These are phyloP conservation scores for Xiphydria camelus DNA, from an alignment of 2,888 invertebrate species.

Conservation along the genomic window DNA sequence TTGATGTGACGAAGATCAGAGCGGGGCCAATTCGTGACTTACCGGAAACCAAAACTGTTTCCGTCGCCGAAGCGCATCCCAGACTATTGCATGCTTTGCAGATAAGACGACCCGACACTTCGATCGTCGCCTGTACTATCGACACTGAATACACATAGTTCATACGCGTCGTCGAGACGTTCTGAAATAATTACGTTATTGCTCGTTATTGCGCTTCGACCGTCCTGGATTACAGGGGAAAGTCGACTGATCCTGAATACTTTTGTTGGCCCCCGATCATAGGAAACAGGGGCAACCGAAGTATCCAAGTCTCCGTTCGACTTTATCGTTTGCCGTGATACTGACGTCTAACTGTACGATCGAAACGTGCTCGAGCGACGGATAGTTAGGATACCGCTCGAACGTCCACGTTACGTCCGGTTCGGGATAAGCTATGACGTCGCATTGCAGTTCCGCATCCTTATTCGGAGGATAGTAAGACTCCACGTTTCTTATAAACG, in stretches of 20 bases:
- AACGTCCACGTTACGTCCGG: slow-evolving; percentile 64
- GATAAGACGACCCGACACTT: slow-evolving; percentile 44
- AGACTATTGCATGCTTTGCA: slow-evolving; percentile 51
- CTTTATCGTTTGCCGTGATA: too few species aligned
- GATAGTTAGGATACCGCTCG: slow-evolving; percentile 55
- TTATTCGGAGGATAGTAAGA: slow-evolving; percentile 58
- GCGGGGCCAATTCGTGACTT: slow-evolving; percentile 18
- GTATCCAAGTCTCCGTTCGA: too few species aligned
- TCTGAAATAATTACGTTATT: too few species aligned
- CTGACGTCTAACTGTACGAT: too few species aligned
- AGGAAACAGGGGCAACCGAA: too few species aligned
- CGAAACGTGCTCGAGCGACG: slow-evolving; percentile 37
- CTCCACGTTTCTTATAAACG: slow-evolving; percentile 46
- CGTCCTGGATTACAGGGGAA: too few species aligned
- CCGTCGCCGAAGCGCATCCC: slow-evolving; percentile 37
- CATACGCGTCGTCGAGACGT: too few species aligned
- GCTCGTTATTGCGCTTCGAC: too few species aligned
- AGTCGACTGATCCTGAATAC: too few species aligned
- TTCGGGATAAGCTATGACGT: slow-evolving; percentile 62
- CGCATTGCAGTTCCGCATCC: slow-evolving; percentile 59
- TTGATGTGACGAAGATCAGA: not conserved
- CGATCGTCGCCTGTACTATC: slow-evolving; percentile 23
- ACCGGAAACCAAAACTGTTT: slow-evolving; percentile 52
- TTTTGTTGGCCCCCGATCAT: too few species aligned
- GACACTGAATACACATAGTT: too few species aligned